Evolutionary conservation across 2,113 vertebrate genomes (phyloP).

Genomic region (Lucifuga dentata): DNA sequence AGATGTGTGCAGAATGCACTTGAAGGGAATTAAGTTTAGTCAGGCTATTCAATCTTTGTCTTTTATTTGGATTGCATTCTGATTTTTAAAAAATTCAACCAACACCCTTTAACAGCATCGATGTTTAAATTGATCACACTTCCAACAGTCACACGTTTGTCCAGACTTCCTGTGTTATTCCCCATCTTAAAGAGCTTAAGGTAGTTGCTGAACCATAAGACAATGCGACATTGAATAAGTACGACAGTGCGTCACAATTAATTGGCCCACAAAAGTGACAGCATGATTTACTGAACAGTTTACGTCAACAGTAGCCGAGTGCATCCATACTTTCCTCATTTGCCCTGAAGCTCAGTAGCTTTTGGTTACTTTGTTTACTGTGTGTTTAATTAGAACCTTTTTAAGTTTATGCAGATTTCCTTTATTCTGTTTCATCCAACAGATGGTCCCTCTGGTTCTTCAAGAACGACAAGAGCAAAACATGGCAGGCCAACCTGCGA

Average conservation of each 20-base stretch:
- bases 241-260: conserved; percentile 12
- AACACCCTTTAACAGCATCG: background rate
- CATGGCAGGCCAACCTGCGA: conserved; percentile 98
- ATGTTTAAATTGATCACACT: background rate
- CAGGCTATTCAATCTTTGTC: background rate
- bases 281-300: conserved; percentile 18
- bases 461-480: conserved; percentile 99
- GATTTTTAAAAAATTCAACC: background rate
- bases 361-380: conserved; percentile 28
- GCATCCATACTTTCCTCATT: conserved; percentile 27
- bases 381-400: conserved; percentile 37
- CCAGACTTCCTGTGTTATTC: background rate
- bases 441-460: conserved; percentile 99
- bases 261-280: conserved; percentile 9
- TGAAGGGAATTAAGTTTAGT: background rate
- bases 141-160: background rate
- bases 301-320: conserved; percentile 4
- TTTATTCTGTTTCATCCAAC: conserved; percentile 45
- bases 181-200: conserved; percentile 1
- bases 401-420: conserved; percentile 36
- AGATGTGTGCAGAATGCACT: background rate
- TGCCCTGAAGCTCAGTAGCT: conserved; percentile 13
- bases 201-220: background rate
- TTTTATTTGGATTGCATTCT: conserved; percentile 7
- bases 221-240: background rate